Evolutionary conservation across 1,140 invertebrate genomes (phyloP).

Genomic region (Leptoteleia sp.): DNA sequence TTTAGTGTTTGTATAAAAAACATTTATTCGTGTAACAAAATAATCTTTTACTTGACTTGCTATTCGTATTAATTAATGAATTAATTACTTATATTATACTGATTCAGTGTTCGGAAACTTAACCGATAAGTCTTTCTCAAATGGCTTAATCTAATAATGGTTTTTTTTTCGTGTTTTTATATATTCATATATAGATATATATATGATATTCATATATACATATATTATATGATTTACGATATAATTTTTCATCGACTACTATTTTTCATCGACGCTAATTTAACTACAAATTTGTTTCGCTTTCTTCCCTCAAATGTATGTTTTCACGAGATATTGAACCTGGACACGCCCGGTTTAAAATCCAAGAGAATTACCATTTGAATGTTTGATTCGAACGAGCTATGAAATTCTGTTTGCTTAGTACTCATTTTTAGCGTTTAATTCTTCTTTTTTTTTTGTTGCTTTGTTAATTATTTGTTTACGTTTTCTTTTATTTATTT

Average conservation of each 20-base stretch:
- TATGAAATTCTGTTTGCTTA: constrained; percentile 39
- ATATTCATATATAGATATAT: too few species aligned
- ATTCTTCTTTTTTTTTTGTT: constrained; percentile 2
- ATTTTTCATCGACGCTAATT: constrained; percentile 37
- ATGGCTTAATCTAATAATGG: constrained; percentile 12
- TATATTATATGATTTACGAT: constrained; percentile 21
- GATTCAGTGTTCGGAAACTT: constrained; percentile 31
- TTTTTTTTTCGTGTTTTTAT: constrained; percentile 8
- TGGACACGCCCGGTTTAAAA: constrained; percentile 41
- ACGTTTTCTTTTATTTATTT: constrained; percentile 3
- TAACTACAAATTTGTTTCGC: constrained; percentile 7
- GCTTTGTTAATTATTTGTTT: constrained; percentile 22
- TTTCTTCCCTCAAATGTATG: neutral
- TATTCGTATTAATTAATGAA: constrained; percentile 6
- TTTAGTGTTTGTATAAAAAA: constrained; percentile 50
- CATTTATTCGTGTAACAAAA: constrained; percentile 56
- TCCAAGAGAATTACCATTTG: constrained; percentile 12
- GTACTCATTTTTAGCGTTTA: constrained; percentile 1
- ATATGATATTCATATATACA: constrained; percentile 34
- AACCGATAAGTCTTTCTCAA: constrained; percentile 36
- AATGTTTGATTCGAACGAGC: constrained; percentile 57
- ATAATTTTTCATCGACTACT: constrained; percentile 30
- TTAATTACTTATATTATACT: constrained; percentile 20
- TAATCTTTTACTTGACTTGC: constrained; percentile 8
- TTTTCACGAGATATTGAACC: constrained; percentile 41